Base-by-base conservation (phyloP, 2,797 vertebrate species). In the Myotis planiceps region DNA sequence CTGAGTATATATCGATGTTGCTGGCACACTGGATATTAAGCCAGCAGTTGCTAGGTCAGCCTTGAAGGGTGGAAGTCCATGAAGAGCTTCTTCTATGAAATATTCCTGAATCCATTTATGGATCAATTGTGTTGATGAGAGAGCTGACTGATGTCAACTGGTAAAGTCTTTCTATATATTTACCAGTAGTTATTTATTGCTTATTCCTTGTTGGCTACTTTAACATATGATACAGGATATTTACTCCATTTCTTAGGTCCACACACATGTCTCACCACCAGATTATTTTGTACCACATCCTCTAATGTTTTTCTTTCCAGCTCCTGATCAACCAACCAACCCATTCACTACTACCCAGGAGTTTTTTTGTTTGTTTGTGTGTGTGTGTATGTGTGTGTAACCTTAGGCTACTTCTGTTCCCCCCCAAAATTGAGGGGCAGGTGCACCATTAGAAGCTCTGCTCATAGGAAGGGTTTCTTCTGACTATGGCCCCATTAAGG, bases 241-340 rank as follows among this genome's bases (percentile, higher is more conserved):
- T n/a, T 60, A 18, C 2, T 45, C 15, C 13, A 34, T 18, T 14
- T 47, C 18, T 23, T 37, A 42, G 19, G 15, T 78, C 9, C 45
- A 14, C 42, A 74, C 15, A 37, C 12, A 72, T 37, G 27, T 21
- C 63, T 85, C 29, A 60, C 71, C 42, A 45, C 18, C 34, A 88
- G 29, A 81, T 45, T 12, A 51, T 65, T 82, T 88, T 81, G 42
- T 63, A 49, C 10, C 2, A 45, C 15, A 69, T 23, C 23, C 45
- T 89, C 58, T 68, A 75, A 32, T 74, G 72, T 53, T 87, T 90
- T 74, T 49, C 72, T 37, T 92, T 93, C 47, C 49, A 85, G 51
- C 12, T 25, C 13, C 37, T 78, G 9, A 49, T 39, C 72, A 82
- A 74, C 39, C 9, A 66, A 49, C 2, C 47, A 90, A 90, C 14